Conservation (phyloP, 2,888 invertebrate species). For the Drosophila falleni region DNA sequence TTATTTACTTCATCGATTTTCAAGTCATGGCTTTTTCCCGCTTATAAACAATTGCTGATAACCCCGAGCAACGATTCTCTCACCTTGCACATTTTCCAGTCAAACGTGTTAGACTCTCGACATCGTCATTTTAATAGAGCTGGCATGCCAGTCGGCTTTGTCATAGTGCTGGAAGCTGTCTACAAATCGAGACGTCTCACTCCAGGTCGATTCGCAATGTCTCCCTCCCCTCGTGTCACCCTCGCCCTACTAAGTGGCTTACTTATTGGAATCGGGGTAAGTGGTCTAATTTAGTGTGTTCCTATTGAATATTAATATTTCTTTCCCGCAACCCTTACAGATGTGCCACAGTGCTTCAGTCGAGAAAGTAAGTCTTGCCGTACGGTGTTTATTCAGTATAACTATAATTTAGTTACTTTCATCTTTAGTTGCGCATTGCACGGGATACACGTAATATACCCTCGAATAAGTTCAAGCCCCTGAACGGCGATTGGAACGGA, state of each 20-base stretch:
- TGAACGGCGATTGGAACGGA: neutral
- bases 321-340: slow-evolving; percentile 15
- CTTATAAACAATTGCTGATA: slow-evolving; percentile 30
- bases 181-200: slow-evolving; percentile 21
- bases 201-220: slow-evolving; percentile 21
- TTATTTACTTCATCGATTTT: slow-evolving; percentile 21
- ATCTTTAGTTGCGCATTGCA: slow-evolving; percentile 33
- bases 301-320: neutral
- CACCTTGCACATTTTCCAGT: slow-evolving; percentile 44
- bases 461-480: slow-evolving; percentile 55
- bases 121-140: slow-evolving; percentile 1
- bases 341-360: slow-evolving; percentile 25
- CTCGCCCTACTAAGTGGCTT: slow-evolving; percentile 30
- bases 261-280: slow-evolving; percentile 42
- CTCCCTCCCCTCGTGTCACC: neutral
- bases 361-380: slow-evolving; percentile 30
- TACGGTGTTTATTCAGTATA: neutral
- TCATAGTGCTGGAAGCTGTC: slow-evolving; percentile 32
- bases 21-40: slow-evolving; percentile 36
- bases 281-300: neutral
- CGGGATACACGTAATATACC: slow-evolving; percentile 59
- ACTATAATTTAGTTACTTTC: neutral
- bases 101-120: slow-evolving; percentile 35
- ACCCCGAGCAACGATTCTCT: slow-evolving; percentile 36
- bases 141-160: neutral